Conservation (phyloP, 2,888 invertebrate species). For the Candidula unifasciata region DNA sequence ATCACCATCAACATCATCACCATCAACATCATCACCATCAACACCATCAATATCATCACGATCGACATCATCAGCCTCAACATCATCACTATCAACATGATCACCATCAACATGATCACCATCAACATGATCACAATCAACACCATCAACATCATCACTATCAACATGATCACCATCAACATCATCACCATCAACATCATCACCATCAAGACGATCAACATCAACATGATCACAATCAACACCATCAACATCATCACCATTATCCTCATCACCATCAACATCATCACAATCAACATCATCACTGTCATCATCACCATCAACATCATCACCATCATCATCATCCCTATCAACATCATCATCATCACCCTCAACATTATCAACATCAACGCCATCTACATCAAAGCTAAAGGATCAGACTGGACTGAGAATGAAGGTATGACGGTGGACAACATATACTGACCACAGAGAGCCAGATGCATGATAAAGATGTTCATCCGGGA, state of each 20-base stretch:
- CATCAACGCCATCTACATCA: constrained; percentile 18
- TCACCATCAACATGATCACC: too few species aligned
- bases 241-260: constrained; percentile 41
- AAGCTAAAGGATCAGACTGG: too few species aligned
- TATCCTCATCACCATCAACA: constrained; percentile 14
- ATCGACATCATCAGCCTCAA: too few species aligned
- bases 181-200: background rate
- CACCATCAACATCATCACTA: too few species aligned
- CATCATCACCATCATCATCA: constrained; percentile 2
- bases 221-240: constrained; percentile 1
- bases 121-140: too few species aligned
- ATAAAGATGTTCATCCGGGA: constrained; percentile 97
- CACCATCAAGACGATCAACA: background rate
- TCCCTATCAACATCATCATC: constrained; percentile 18
- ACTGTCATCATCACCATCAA: background rate
- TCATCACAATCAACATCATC: constrained; percentile 9
- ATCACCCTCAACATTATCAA: constrained; percentile 16
- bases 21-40: too few species aligned
- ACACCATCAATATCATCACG: too few species aligned
- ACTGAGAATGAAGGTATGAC: background rate
- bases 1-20: too few species aligned
- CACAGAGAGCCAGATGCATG: constrained; percentile 93
- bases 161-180: background rate
- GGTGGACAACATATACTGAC: constrained; percentile 79
- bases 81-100: too few species aligned